A percentile compares a stretch with the other conserved stretches of the same genome.
phyloP scores from a whole-genome alignment of 1,140 invertebrate species.

The Pseudomyrmex pallidus region DNA sequence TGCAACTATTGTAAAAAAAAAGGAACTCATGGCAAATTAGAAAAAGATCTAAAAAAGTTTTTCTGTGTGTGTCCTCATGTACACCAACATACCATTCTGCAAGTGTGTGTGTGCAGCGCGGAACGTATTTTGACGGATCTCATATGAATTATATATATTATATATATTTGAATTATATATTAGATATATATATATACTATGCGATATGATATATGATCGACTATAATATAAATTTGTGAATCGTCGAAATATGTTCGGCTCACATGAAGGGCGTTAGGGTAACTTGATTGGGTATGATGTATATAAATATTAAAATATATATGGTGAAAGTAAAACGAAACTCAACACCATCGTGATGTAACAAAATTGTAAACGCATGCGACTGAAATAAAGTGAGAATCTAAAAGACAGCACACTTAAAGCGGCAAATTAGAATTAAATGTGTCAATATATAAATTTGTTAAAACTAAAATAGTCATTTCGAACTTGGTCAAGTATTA shows the following conservation, averaged over 20 bases:
- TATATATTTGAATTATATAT: background rate
- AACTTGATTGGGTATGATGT: slow-evolving; percentile 76
- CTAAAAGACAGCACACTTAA: slow-evolving; percentile 82
- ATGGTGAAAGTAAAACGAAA: slow-evolving; percentile 65
- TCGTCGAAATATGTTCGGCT: slow-evolving; percentile 80
- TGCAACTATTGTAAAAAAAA: slow-evolving; percentile 76
- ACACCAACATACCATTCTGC: slow-evolving; percentile 86
- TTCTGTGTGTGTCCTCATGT: slow-evolving; percentile 84
- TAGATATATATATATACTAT: background rate
- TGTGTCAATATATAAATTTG: slow-evolving; percentile 76
- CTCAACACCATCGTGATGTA: slow-evolving; percentile 67
- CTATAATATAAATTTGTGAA: slow-evolving; percentile 34
- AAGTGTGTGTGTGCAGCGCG: slow-evolving; percentile 80
- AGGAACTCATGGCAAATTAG: slow-evolving; percentile 71
- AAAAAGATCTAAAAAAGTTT: slow-evolving; percentile 82
- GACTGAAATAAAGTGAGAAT: slow-evolving; percentile 75
- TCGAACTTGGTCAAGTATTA: slow-evolving; percentile 84
- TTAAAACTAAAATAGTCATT: slow-evolving; percentile 81
- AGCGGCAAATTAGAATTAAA: slow-evolving; percentile 85
- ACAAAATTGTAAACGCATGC: slow-evolving; percentile 60
- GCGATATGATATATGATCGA: slow-evolving; percentile 12
- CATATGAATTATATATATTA: background rate
- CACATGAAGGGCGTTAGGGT: slow-evolving; percentile 72
- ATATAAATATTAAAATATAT: slow-evolving; percentile 69
- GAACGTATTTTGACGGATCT: slow-evolving; percentile 80